These are phyloP conservation scores for Boleophthalmus pectinirostris DNA, from an alignment of 2,113 vertebrate genomes.

Conservation along the genomic window DNA sequence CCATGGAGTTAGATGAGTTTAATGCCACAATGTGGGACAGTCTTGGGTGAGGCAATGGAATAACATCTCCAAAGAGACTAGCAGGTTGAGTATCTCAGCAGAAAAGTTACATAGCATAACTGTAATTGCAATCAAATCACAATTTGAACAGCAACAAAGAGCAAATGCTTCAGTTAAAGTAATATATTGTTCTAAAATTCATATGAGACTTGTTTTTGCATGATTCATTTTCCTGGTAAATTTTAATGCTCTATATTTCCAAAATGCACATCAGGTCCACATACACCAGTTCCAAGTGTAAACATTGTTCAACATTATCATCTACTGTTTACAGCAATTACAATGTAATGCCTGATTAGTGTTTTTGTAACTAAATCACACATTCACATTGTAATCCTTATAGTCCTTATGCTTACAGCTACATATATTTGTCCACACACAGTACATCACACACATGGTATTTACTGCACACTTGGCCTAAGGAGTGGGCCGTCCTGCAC, in stretches of 20 bases:
- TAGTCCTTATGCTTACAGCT: not conserved
- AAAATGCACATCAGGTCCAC: too few species aligned
- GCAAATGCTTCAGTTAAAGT: too few species aligned
- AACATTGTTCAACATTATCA: too few species aligned
- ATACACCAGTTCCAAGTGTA: too few species aligned
- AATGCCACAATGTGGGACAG: not conserved
- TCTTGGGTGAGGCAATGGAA: too few species aligned
- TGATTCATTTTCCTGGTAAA: too few species aligned
- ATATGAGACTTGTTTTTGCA: too few species aligned
- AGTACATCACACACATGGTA: conserved; percentile 62
- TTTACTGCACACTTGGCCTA: conserved; percentile 48
- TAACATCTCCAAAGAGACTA: too few species aligned
- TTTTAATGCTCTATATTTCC: too few species aligned
- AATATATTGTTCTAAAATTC: too few species aligned
- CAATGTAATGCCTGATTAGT: not conserved
- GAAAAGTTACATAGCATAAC: not conserved
- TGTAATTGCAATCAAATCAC: not conserved
- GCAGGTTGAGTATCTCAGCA: too few species aligned
- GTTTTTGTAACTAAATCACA: conserved; percentile 6
- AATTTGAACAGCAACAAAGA: not conserved
- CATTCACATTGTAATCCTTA: conserved; percentile 43
- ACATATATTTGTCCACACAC: conserved; percentile 46
- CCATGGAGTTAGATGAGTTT: not conserved
- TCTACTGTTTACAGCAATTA: not conserved
- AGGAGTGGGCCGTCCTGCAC: conserved; percentile 21